Percentiles rank a stretch among this genome's conserved stretches.
These are phyloP conservation scores for Octonoba sinensis DNA, from an alignment of 2,888 invertebrate species.

Conservation along the genomic window DNA sequence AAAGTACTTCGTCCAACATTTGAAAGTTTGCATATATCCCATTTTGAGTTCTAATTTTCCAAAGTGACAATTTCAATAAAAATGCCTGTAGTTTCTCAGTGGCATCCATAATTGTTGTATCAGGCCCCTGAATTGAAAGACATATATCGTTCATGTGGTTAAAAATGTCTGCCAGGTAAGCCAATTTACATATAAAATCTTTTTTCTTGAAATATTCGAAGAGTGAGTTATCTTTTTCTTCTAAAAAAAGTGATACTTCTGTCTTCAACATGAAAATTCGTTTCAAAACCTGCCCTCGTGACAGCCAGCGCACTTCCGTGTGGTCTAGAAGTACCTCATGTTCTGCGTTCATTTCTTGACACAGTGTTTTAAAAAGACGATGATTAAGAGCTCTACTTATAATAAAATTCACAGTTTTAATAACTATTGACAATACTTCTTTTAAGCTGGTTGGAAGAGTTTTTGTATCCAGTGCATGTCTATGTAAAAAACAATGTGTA, in stretches of 20 bases:
- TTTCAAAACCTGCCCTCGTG: conserved; percentile 43
- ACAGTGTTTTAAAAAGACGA: conserved; percentile 47
- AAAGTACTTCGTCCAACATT: conserved; percentile 44
- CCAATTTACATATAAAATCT: conserved; percentile 27
- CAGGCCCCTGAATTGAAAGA: conserved; percentile 49
- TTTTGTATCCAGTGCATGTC: conserved; percentile 46
- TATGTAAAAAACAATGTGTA: conserved; percentile 40
- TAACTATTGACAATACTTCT: conserved; percentile 45
- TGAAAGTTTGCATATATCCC: conserved; percentile 41
- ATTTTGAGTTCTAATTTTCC: conserved; percentile 50
- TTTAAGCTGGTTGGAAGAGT: conserved; percentile 48
- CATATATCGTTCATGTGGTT: conserved; percentile 32
- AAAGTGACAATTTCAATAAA: conserved; percentile 47
- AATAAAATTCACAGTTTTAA: conserved; percentile 43
- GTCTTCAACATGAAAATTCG: conserved; percentile 27
- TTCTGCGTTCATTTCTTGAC: conserved; percentile 34
- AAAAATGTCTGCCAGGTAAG: conserved; percentile 28
- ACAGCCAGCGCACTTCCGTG: conserved; percentile 42
- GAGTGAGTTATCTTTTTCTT: conserved; percentile 16
- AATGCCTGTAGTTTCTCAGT: conserved; percentile 50
- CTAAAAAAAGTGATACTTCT: conserved; percentile 17
- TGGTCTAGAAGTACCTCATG: conserved; percentile 42
- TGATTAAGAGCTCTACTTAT: conserved; percentile 43
- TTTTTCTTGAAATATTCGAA: conserved; percentile 27
- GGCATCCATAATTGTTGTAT: conserved; percentile 48